Percentiles rank a stretch among this genome's conserved stretches.
These are phyloP conservation scores for Chironomus striatipennis DNA, from an alignment of 1,140 invertebrate species.

Conservation along the genomic window DNA sequence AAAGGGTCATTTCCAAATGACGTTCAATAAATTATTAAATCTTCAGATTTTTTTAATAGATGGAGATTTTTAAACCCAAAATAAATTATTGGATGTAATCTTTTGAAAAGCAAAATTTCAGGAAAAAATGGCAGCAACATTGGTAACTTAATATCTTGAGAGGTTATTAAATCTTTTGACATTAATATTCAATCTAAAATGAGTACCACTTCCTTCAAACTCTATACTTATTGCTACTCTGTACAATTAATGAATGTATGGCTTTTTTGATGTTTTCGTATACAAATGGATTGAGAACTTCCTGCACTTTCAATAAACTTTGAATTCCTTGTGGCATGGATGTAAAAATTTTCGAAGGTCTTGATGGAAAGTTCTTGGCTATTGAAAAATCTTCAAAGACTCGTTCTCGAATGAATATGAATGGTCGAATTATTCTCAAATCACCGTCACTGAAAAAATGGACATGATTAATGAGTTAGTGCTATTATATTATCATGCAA, in stretches of 20 bases:
- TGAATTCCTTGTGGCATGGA: slow-evolving; percentile 37
- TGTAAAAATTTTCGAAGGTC: slow-evolving; percentile 33
- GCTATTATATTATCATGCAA: slow-evolving; percentile 5
- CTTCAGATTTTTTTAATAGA: no score
- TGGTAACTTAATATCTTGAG: no score
- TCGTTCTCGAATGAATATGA: slow-evolving; percentile 78
- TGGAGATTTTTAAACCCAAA: no score
- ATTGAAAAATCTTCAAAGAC: slow-evolving; percentile 59
- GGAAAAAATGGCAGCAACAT: no score
- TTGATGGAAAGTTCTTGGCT: slow-evolving; percentile 54
- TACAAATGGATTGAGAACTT: slow-evolving; percentile 19
- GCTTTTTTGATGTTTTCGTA: slow-evolving; percentile 25
- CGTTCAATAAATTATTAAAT: no score
- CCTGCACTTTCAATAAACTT: slow-evolving; percentile 24
- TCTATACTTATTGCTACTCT: no score
- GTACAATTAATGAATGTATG: neutral
- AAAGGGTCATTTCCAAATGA: no score
- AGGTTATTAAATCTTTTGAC: no score
- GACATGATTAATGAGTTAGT: neutral
- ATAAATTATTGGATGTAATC: no score
- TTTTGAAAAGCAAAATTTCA: no score
- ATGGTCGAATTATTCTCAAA: slow-evolving; percentile 75
- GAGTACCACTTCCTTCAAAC: no score
- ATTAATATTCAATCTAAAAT: no score
- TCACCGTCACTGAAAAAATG: slow-evolving; percentile 58